Base-by-base conservation (phyloP, 1,140 invertebrate species). In the Dinothrombium tinctorium region DNA sequence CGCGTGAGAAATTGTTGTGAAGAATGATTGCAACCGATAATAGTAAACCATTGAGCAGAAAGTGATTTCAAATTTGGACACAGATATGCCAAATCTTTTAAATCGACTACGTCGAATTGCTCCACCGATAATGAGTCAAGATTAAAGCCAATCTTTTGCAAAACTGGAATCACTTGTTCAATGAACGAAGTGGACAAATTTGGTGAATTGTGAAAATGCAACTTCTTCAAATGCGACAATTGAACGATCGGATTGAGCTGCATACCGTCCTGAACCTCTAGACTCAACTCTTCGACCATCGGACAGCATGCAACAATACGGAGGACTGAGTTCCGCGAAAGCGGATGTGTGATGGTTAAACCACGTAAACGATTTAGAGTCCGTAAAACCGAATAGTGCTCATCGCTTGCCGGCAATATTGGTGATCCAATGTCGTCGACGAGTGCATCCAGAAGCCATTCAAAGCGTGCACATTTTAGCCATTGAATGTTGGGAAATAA, bases 211-310 rank as follows among this genome's bases (percentile, higher is more conserved):
- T 43, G 37, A 8, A 51, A 39, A 33, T 43, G 40, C 17, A 51
- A 35, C 11, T 36, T 37, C 24, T 14, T 20, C n/a, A 51, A 29
- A 23, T 39, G 20, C 2, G 15, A 11, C 11, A 49, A 31, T 8
- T 43, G 40, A n/a, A 31, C 41, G 5, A 51, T 20, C 6, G 49
- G 40, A 19, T 29, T 17, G 11, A 51, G 28, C 15, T 40, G 17
- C 49, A 50, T 51, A n/a, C 26, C 38, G 25, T 51, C 49, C 11
- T 49, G 45, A 14, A 50, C 41, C 41, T 51, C 48, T 2, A 51
- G 17, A 19, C 32, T 40, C 3, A 51, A 11, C 24, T 40, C 47
- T 33, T 47, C 37, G 7, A 51, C 19, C 12, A 48, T 45, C 2
- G 45, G 49, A 33, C 43, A 51, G 37, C 36, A 43, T 6, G 39